Conservation (phyloP, 64 coral and sea anemone species). For the Cladopsammia gracilis region DNA sequence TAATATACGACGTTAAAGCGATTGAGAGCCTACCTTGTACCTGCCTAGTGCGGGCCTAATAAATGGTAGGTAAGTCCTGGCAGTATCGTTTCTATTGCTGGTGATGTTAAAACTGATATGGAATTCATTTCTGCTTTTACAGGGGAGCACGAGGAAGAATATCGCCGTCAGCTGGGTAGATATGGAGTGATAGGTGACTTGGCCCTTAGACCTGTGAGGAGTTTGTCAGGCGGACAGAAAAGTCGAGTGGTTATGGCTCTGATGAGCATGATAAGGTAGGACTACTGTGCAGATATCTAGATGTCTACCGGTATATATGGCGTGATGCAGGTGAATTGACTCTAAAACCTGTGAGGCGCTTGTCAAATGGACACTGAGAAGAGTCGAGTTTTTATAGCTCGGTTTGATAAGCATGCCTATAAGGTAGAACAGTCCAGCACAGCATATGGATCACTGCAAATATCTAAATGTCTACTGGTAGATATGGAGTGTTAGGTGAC, state of each 20-base stretch:
- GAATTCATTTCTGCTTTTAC: neutral
- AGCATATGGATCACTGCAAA: too few relatives aligned
- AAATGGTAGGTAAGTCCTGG: too few relatives aligned
- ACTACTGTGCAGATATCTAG: neutral
- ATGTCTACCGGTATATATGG: neutral
- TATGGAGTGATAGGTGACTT: conserved; percentile 86
- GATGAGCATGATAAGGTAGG: conserved; percentile 74
- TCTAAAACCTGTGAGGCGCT: neutral
- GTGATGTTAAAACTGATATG: too few relatives aligned
- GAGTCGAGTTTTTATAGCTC: too few relatives aligned
- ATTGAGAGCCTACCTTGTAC: too few relatives aligned
- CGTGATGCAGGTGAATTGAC: too few relatives aligned
- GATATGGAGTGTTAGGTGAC: conserved; percentile 83
- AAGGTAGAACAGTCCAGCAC: too few relatives aligned
- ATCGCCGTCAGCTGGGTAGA: conserved; percentile 74
- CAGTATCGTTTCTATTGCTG: too few relatives aligned
- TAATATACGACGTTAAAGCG: too few relatives aligned
- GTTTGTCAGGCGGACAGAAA: conserved; percentile 85
- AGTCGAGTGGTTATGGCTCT: conserved; percentile 80
- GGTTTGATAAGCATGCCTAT: too few relatives aligned
- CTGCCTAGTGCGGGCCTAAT: too few relatives aligned
- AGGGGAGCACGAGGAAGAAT: conserved; percentile 71
- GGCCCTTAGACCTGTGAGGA: conserved; percentile 67
- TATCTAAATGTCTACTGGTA: neutral
- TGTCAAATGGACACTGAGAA: too few relatives aligned